These are phyloP conservation scores for Syngnathoides biaculeatus DNA, from an alignment of 2,113 vertebrate species.

Conservation along the genomic window DNA sequence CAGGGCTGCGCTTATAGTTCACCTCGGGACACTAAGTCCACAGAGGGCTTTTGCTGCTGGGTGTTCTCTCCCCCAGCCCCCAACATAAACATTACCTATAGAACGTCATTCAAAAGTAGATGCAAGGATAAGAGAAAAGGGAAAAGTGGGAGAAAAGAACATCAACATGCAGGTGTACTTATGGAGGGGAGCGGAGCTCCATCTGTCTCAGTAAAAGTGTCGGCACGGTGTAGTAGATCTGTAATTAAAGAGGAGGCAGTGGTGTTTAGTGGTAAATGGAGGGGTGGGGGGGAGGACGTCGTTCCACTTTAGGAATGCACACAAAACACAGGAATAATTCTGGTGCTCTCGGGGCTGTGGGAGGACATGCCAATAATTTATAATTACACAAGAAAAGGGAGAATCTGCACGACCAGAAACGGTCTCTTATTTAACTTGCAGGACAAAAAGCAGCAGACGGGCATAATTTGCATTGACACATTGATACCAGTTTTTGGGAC, in stretches of 20 bases:
- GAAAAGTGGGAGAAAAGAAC: neutral
- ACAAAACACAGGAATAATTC: slow-evolving; percentile 55
- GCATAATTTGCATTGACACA: slow-evolving; percentile 30
- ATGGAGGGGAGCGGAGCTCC: slow-evolving; percentile 18
- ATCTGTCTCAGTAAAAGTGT: slow-evolving; percentile 55
- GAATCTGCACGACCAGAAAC: slow-evolving; percentile 26
- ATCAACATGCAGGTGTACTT: slow-evolving; percentile 26
- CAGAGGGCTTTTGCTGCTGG: slow-evolving; percentile 10
- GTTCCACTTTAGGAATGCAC: slow-evolving; percentile 49
- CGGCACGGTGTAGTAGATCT: slow-evolving; percentile 48
- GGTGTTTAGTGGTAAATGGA: slow-evolving; percentile 58
- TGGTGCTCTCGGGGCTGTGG: slow-evolving; percentile 34
- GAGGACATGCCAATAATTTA: slow-evolving; percentile 46
- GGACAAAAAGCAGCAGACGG: slow-evolving; percentile 3
- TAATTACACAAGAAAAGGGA: slow-evolving; percentile 31
- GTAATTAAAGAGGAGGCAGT: slow-evolving; percentile 67
- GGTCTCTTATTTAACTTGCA: slow-evolving; percentile 7
- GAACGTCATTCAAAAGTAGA: slow-evolving; percentile 12
- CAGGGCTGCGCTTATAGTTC: slow-evolving; percentile 3
- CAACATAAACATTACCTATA: slow-evolving; percentile 28
- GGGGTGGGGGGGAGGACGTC: slow-evolving; percentile 45
- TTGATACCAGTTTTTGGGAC: slow-evolving; percentile 54
- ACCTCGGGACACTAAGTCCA: slow-evolving; percentile 5
- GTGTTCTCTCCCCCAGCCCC: slow-evolving; percentile 13
- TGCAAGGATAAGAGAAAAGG: slow-evolving; percentile 20